phyloP scores from a whole-genome alignment of 2,888 invertebrate species.

The Elegia similella region DNA sequence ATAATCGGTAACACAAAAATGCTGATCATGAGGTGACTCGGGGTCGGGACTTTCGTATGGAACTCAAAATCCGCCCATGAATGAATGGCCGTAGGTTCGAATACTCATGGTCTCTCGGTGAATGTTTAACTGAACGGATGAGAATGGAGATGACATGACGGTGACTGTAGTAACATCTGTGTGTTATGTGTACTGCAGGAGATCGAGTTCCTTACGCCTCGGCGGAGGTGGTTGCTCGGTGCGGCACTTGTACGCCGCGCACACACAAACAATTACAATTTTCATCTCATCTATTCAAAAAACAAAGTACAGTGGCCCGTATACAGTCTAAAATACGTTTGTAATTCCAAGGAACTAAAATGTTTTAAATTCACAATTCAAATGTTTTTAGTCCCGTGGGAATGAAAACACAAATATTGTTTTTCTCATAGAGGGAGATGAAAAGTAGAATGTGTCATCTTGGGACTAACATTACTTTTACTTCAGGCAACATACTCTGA shows the following conservation, averaged over 20 bases:
- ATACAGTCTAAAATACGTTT: no score
- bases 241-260: conserved; percentile 13
- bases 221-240: conserved; percentile 1
- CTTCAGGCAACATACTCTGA: no score
- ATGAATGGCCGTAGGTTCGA: conserved; percentile 38
- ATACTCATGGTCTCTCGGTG: conserved; percentile 35
- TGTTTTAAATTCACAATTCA: no score
- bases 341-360: no score
- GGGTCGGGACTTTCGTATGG: conserved; percentile 39
- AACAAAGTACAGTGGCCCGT: no score
- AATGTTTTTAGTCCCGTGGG: no score
- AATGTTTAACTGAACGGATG: conserved; percentile 32
- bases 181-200: conserved; percentile 63
- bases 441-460: no score
- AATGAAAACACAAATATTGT: no score
- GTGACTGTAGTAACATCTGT: conserved; percentile 60
- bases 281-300: no score
- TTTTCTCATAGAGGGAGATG: no score
- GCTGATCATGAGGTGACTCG: conserved; percentile 66
- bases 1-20: conserved; percentile 65
- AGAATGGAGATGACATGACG: conserved; percentile 47
- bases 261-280: conserved; percentile 31
- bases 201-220: conserved; percentile 30
- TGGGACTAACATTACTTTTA: no score
- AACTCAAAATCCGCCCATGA: conserved; percentile 52